These are phyloP conservation scores for Gnathonemus echidnorhynchus DNA, from an alignment of 2,113 vertebrate genomes.

Conservation along the genomic window DNA sequence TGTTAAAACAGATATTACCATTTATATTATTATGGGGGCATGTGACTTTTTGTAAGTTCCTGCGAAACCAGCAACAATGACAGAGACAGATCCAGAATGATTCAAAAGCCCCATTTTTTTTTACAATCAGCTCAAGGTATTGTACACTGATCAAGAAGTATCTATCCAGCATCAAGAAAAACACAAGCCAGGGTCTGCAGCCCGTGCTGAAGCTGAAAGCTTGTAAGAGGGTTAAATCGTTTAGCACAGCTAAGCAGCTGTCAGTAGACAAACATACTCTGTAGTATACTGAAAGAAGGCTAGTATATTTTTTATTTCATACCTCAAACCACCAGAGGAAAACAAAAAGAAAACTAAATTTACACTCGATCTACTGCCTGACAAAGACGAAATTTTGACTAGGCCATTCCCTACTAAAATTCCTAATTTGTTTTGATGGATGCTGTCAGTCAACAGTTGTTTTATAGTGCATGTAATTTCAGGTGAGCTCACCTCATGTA, in stretches of 20 bases:
- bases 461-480: background rate
- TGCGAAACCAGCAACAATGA: slow-evolving; percentile 5
- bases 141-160: background rate
- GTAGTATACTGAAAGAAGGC: background rate
- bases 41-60: background rate
- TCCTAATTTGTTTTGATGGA: background rate
- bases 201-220: background rate
- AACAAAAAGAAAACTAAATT: background rate
- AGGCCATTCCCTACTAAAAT: background rate
- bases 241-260: slow-evolving; percentile 4
- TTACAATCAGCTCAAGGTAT: slow-evolving; percentile 9
- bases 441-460: background rate
- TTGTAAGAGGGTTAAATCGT: background rate
- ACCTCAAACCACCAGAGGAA: background rate
- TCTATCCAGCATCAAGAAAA: background rate
- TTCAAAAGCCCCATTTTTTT: background rate
- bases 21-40: background rate
- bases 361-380: background rate
- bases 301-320: slow-evolving; percentile 1
- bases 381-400: background rate
- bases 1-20: background rate
- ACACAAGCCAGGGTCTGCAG: background rate
- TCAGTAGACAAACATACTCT: background rate
- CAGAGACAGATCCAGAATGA: background rate
- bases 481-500: background rate